Percentiles rank a stretch among this genome's conserved stretches.
Conservation (phyloP, 2,113 vertebrate species). For the Kobus ellipsiprymnus region DNA sequence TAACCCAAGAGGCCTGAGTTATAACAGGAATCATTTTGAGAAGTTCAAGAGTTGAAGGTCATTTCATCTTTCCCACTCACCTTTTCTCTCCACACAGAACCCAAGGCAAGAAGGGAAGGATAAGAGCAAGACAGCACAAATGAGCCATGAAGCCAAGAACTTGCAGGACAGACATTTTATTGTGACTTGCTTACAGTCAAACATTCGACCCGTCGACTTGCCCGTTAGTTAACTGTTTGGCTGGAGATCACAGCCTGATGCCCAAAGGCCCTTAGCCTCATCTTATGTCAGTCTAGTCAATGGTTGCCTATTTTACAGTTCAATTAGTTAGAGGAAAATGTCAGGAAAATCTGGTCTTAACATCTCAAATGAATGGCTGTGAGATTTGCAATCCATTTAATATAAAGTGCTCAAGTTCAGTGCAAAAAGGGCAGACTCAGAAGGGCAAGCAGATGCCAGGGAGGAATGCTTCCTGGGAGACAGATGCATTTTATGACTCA, state of each 20-base stretch:
- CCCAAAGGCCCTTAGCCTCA: background rate
- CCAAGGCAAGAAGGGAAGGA: background rate
- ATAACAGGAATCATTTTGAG: background rate
- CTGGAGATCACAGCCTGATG: background rate
- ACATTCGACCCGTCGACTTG: background rate
- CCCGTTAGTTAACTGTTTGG: background rate
- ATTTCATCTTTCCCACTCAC: background rate
- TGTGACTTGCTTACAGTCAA: slow-evolving; percentile 19
- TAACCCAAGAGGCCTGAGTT: background rate
- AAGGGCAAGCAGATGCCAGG: slow-evolving; percentile 45
- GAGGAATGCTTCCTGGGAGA: background rate
- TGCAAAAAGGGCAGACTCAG: slow-evolving; percentile 77
- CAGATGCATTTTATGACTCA: background rate
- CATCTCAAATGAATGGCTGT: slow-evolving; percentile 53
- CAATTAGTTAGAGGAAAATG: background rate
- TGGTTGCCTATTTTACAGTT: slow-evolving; percentile 21
- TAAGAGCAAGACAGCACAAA: background rate
- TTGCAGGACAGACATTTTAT: slow-evolving; percentile 49
- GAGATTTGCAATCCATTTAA: slow-evolving; percentile 54
- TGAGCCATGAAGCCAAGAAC: background rate
- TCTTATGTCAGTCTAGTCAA: background rate
- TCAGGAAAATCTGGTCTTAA: slow-evolving; percentile 51
- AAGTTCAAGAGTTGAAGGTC: background rate
- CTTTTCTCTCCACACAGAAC: background rate
- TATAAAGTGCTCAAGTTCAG: slow-evolving; percentile 84